Conservation (phyloP, 2,888 invertebrate genomes). For the Elgonia sp. region DNA sequence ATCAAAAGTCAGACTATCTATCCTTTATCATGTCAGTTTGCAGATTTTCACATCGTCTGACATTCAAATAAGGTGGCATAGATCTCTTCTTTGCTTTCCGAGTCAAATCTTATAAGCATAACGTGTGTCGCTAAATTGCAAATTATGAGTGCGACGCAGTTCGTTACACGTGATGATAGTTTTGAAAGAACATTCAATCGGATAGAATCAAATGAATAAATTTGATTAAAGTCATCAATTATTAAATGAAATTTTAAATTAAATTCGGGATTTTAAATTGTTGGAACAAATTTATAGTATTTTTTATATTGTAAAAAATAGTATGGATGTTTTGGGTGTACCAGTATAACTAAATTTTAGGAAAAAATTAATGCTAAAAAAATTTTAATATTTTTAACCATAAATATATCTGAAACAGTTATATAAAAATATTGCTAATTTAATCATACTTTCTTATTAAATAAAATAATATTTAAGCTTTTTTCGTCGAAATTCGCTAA, state of each 20-base stretch:
- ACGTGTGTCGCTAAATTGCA: constrained; percentile 32
- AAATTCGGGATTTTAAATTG: no score
- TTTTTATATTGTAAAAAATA: no score
- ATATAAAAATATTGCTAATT: no score
- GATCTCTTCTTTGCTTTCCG: constrained; percentile 39
- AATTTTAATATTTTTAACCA: no score
- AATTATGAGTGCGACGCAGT: constrained; percentile 7
- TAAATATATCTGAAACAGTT: no score
- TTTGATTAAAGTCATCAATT: constrained; percentile 22
- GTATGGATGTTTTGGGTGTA: no score
- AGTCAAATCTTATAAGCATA: constrained; percentile 23
- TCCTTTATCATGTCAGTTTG: background rate
- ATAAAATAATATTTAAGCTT: no score
- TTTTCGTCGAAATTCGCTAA: no score
- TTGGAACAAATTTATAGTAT: no score
- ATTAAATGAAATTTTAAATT: background rate
- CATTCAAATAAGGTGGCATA: constrained; percentile 46
- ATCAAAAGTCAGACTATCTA: constrained; percentile 11
- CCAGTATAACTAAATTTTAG: no score
- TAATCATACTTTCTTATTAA: no score
- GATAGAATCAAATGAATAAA: constrained; percentile 25
- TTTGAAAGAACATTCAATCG: background rate
- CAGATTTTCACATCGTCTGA: constrained; percentile 32
- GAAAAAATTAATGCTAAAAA: no score
- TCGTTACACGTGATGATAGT: constrained; percentile 19